Base-by-base conservation (phyloP, 2,113 vertebrate species). In the Caracal caracal region DNA sequence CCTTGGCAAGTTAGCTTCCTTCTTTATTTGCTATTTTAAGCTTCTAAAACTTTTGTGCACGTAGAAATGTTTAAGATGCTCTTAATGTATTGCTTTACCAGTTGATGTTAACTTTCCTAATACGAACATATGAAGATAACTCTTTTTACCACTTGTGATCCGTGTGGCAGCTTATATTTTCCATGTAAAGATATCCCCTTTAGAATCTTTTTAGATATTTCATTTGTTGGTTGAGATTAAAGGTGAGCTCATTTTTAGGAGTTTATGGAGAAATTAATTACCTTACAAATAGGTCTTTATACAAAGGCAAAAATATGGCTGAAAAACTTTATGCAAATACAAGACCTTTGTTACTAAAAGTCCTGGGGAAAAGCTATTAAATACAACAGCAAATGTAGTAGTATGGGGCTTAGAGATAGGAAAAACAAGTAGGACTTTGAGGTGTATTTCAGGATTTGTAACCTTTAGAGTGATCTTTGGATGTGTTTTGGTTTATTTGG, bases 211-310 rank as follows among this genome's bases (percentile, higher is more conserved):
- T 94, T 96, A 97, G 96, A 90, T 93, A 91, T 87, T 97, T 68
- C 94, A 96, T 98, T 97, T 97, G 93, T 97, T 98, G 96, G 93
- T 98, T 98, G 96, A 98, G 98, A 97, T 98, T 97, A 98, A 98
- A 98, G 94, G 96, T 98, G 98, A 98, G 97, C 97, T 98, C 22
- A 83, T 83, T 95, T 97, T 87, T 98, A 96, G 86, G 70, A 75
- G 17, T 68, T 93, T 95, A 95, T 95, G 95, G 82, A 98, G 92
- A 95, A 11, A 90, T 56, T 87, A 97, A 1, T 13, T 97, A 85
- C 53, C 96, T 96, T 90, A 87, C 56, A 97, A 88, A 49, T 65
- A 96, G 51, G 47, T 96, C 24, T 81, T 79, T 89, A 71, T 92
- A 68, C 24, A 90, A 93, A 96, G 63, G 65, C 93, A 43, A 90